phyloP scores from a whole-genome alignment of 2,113 vertebrate genomes.

The Panurus biarmicus region DNA sequence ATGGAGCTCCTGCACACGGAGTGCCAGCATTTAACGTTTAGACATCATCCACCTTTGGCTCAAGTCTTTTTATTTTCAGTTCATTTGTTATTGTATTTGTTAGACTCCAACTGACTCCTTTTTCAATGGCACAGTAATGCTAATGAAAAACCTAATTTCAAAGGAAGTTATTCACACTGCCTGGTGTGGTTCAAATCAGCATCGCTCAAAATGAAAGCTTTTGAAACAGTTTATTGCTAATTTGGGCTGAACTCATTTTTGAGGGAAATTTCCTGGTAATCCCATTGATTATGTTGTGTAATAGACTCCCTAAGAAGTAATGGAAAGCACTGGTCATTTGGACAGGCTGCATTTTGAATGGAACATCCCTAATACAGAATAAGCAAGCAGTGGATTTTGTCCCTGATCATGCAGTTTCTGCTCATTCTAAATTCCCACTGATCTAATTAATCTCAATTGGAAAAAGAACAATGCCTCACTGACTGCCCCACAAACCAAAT shows the following conservation, averaged over 20 bases:
- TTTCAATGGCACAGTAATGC: background rate
- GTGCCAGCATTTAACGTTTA: background rate
- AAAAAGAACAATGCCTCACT: slow-evolving; percentile 16
- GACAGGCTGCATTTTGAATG: background rate
- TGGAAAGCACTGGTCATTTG: background rate
- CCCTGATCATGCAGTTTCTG: background rate
- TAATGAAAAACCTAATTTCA: background rate
- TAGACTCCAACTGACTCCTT: background rate
- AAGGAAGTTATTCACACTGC: background rate
- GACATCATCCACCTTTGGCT: background rate
- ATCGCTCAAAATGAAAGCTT: background rate
- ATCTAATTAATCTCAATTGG: slow-evolving; percentile 29
- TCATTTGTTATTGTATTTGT: background rate
- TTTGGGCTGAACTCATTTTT: background rate
- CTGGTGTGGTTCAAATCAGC: background rate
- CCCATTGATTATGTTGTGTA: background rate
- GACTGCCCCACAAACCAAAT: slow-evolving; percentile 21
- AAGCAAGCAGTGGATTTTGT: background rate
- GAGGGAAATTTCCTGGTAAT: background rate
- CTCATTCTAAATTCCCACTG: background rate
- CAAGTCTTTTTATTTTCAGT: background rate
- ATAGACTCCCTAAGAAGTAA: background rate
- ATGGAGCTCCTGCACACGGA: slow-evolving; percentile 28
- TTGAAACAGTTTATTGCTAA: background rate
- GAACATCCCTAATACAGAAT: background rate